Evolutionary conservation across 2,888 invertebrate species (phyloP).

Genomic region (Oxytorus armatus): DNA sequence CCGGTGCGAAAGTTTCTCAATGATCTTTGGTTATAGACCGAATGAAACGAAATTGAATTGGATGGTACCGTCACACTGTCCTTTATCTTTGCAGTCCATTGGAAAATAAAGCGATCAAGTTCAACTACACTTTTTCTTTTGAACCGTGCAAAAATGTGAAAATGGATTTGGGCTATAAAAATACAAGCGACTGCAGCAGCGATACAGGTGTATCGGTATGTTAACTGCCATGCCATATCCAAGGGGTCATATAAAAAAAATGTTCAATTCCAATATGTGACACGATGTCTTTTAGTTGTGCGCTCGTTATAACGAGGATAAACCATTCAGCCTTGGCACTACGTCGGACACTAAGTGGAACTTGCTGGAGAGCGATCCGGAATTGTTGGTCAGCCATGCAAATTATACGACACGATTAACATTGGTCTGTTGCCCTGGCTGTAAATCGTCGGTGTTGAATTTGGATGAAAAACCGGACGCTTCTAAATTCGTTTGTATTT

Average conservation of each 20-base stretch:
- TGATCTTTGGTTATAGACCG: no score
- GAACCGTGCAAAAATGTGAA: slow-evolving; percentile 81
- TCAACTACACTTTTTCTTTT: slow-evolving; percentile 78
- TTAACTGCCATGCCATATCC: background rate
- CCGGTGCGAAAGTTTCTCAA: no score
- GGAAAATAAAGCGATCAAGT: slow-evolving; percentile 23
- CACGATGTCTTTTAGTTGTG: slow-evolving; percentile 73
- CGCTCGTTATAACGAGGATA: background rate
- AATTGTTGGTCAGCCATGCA: slow-evolving; percentile 67
- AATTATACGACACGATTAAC: slow-evolving; percentile 82
- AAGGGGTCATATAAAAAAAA: background rate
- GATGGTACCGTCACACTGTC: background rate
- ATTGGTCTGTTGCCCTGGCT: slow-evolving; percentile 83
- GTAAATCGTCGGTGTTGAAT: slow-evolving; percentile 74
- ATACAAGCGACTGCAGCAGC: slow-evolving; percentile 59
- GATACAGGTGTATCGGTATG: slow-evolving; percentile 73
- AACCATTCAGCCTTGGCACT: slow-evolving; percentile 70
- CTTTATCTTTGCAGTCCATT: slow-evolving; percentile 36
- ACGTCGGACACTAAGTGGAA: slow-evolving; percentile 70
- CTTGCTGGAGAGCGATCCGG: background rate
- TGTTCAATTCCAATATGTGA: background rate
- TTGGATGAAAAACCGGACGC: background rate
- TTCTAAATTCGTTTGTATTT: slow-evolving; percentile 49
- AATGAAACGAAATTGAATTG: no score
- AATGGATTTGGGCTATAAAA: slow-evolving; percentile 49